phyloP scores from a whole-genome alignment of 2,888 invertebrate species.

The Heliconius erato region DNA sequence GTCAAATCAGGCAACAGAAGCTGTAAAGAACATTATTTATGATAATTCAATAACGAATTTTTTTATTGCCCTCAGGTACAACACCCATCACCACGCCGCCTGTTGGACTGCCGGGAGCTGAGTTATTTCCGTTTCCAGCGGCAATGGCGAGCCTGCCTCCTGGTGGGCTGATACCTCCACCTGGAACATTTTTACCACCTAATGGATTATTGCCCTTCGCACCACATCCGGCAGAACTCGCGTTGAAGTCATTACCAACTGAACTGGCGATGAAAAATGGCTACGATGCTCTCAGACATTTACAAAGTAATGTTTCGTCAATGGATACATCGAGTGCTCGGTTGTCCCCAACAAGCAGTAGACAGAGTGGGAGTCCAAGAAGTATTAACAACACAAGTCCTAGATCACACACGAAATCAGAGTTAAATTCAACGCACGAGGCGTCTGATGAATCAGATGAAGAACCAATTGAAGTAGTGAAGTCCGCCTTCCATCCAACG shows the following conservation, averaged over 20 bases:
- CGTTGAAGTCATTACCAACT: conserved; percentile 79
- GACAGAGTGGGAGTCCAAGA: conserved; percentile 84
- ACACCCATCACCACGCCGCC: conserved; percentile 73
- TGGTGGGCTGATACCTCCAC: conserved; percentile 85
- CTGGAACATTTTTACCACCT: conserved; percentile 85
- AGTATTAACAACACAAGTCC: conserved; percentile 77
- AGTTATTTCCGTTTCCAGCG: conserved; percentile 79
- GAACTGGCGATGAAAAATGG: conserved; percentile 84
- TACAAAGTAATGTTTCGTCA: conserved; percentile 79
- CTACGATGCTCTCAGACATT: conserved; percentile 83
- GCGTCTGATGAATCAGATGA: conserved; percentile 89
- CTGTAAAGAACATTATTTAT: conserved; percentile 57
- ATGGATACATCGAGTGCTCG: conserved; percentile 81
- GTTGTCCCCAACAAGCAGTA: conserved; percentile 85
- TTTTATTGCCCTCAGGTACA: conserved; percentile 76
- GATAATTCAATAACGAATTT: conserved; percentile 49
- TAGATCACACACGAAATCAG: conserved; percentile 84
- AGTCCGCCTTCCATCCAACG: conserved; percentile 90
- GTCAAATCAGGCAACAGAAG: conserved; percentile 69
- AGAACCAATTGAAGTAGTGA: conserved; percentile 91
- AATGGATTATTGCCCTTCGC: conserved; percentile 84
- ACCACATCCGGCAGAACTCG: conserved; percentile 82
- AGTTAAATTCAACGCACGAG: conserved; percentile 88
- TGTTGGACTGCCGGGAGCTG: conserved; percentile 74
- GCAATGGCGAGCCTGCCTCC: conserved; percentile 77